Conservation (phyloP, 1,140 invertebrate species). For the Magallana angulata region DNA sequence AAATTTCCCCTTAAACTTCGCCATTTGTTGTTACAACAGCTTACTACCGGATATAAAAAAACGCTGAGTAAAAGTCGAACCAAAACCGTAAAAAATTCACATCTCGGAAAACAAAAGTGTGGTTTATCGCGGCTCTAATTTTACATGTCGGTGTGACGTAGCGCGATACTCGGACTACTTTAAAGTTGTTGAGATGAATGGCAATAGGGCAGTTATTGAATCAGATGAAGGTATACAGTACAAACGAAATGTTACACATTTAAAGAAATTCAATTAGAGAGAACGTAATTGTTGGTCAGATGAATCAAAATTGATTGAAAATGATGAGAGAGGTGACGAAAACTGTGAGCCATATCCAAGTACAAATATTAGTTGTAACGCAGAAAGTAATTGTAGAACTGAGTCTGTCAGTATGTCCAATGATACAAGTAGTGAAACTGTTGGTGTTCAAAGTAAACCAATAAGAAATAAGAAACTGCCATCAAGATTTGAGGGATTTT, state of each 20-base stretch:
- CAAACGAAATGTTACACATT: conserved; percentile 44
- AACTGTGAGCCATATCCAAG: background rate
- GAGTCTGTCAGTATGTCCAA: background rate
- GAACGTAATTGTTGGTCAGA: background rate
- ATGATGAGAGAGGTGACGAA: background rate
- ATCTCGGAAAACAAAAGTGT: too few relatives aligned
- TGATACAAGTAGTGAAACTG: too few relatives aligned
- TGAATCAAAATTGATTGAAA: too few relatives aligned
- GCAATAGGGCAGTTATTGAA: conserved; percentile 37
- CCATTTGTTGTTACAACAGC: conserved; percentile 38
- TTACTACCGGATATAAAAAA: conserved; percentile 16
- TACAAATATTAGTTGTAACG: background rate
- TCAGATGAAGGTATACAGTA: conserved; percentile 38
- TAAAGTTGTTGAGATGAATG: conserved; percentile 34
- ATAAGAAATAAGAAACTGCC: too few relatives aligned
- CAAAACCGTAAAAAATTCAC: too few relatives aligned
- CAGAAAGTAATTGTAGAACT: background rate
- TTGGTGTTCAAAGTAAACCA: too few relatives aligned
- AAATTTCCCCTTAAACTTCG: too few relatives aligned
- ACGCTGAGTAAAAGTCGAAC: too few relatives aligned
- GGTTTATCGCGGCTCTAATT: too few relatives aligned
- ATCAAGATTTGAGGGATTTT: too few relatives aligned
- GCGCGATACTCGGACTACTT: too few relatives aligned
- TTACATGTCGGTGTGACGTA: too few relatives aligned
- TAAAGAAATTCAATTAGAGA: conserved; percentile 43